Conservation (phyloP, 2,113 vertebrate species). For the Camelus bactrianus region DNA sequence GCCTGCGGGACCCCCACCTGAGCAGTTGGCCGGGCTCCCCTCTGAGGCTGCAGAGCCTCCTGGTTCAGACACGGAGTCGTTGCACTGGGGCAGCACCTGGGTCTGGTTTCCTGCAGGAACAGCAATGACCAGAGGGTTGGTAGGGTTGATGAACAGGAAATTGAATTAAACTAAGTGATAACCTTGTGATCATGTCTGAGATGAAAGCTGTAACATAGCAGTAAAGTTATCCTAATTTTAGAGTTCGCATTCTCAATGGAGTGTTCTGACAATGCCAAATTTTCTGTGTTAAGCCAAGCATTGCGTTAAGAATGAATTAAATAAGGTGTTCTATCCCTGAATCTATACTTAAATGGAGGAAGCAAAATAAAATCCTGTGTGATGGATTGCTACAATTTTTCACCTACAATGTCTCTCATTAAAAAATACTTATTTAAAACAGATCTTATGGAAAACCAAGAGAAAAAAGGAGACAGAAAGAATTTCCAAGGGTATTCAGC, state of each 20-base stretch:
- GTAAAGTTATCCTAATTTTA: not conserved
- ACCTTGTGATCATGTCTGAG: not conserved
- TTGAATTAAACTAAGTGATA: not conserved
- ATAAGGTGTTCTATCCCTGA: not conserved
- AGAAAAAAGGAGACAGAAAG: not conserved
- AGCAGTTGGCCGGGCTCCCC: no score
- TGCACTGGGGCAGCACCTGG: not conserved
- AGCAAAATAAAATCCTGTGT: not conserved
- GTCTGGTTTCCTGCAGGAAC: slow-evolving; percentile 7
- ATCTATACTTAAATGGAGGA: no score
- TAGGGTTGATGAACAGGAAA: not conserved
- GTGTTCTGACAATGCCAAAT: not conserved
- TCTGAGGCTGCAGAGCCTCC: no score
- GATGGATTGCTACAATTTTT: not conserved
- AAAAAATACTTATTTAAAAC: not conserved
- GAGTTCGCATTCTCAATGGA: rapidly evolving
- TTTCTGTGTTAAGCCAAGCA: not conserved
- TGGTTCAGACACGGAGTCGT: not conserved
- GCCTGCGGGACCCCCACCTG: no score
- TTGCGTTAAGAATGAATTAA: not conserved
- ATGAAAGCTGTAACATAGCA: rapidly evolving
- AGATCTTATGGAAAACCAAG: not conserved
- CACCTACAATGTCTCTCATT: not conserved
- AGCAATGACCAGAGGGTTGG: not conserved
- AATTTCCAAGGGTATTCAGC: not conserved